Base-by-base conservation (phyloP, 2,113 vertebrate genomes). In the Corydoras maculifer region DNA sequence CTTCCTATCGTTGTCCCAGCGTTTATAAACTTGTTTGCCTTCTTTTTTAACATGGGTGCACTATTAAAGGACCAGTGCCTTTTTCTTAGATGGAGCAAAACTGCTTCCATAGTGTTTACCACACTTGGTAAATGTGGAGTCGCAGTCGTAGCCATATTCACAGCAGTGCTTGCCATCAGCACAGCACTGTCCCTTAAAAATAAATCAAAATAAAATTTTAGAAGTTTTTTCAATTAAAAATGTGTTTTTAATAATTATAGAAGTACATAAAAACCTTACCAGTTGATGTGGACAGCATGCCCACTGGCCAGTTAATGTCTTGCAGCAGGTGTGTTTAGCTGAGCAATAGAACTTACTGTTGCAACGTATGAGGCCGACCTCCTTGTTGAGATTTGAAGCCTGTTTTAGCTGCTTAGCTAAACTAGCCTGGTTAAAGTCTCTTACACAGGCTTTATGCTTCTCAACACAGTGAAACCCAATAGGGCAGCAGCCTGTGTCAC, bases 181-280 rank as follows among this genome's bases (percentile, higher is more conserved):
- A 69, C 88, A 91, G 32, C 87, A 89, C 8, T 57, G 5, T 4
- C 80, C 89, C 90, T 91, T 75, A 78, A 83, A 73, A 55, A 55
- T 60, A 65, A 78, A 79, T 69, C 8, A 53, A 67, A 57, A 43
- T 43, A 5, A 4, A 43, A 43, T 43, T 43, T 43, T 43, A 43
- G 35, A 43, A 43, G 35, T 43, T 43, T 5, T 25, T 25, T 25
- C 3, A 29, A 11, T 7, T 6, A 14, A 53, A 53, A 53, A 62
- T 11, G 48, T 35, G 2, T 35, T 13, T 30, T 4, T 13, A 51
- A 25, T 15, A 63, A 18, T 15, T 9, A 35, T 12, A 62, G n/a
- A 18, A 43, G 57, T 53, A 13, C 0, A 55, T 31, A 29, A 25
- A 9, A 64, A 48, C 49, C 18, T 68, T 86, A 90, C 88, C 89